Base-by-base conservation (phyloP, 2,888 invertebrate species). In the Thalpophila matura region DNA sequence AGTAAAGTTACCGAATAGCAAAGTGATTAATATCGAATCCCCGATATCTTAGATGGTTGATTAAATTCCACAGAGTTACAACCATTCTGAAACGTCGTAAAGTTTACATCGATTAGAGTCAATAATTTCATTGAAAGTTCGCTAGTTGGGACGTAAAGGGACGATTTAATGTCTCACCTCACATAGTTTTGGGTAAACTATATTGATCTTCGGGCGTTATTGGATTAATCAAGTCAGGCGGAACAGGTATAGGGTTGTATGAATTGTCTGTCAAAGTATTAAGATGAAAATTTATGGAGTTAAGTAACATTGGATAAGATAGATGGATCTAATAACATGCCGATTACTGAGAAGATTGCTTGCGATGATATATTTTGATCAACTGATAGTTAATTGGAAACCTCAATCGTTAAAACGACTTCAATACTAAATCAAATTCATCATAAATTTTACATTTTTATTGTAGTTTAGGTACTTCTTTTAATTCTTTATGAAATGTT, bases 41-140 rank as follows among this genome's bases (percentile, higher is more conserved):
- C 85, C 89, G 86, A 90, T 91, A 91, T 90, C 90, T 91, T 86
- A 86, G 90, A 73, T 81, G 85, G 85, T 91, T 92, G 91, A 93
- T 93, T 92, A 93, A 92, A 92, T 93, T 93, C 91, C 89, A 76
- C 65, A 56, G 77, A 75, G 85, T 87, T 86, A 87, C 84, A 82
- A 76, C 81, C 80, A 81, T 83, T 81, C 82, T 86, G 87, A 85
- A 86, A 86, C 71, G 85, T 86, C 88, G 87, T 86, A 87, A 91
- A 92, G 77, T 92, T 91, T 85, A 87, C 86, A 86, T 90, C 88
- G 89, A 92, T 92, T 91, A 82, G 70, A 87, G 85, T 83, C 84
- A 83, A 89, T 91, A 89, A 91, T 90, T 90, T 86, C 83, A 87
- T 88, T 84, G 77, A 56, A 79, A 86, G 80, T 84, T 85, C 60